phyloP scores from a whole-genome alignment of 2,888 invertebrate genomes.

The Dynastes tityus region DNA sequence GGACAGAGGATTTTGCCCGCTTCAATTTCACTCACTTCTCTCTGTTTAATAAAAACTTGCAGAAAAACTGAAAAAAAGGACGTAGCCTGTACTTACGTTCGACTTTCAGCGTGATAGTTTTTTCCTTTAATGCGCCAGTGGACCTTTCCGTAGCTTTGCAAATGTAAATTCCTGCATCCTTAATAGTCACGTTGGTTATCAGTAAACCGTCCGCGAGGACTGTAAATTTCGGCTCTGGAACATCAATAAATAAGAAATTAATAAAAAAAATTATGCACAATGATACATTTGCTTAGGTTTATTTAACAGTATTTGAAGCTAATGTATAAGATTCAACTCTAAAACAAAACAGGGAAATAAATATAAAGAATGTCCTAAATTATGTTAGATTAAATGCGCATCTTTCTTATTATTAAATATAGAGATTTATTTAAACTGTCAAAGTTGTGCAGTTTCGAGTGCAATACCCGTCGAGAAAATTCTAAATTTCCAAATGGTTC shows the following conservation, averaged over 20 bases:
- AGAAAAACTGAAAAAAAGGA: neutral
- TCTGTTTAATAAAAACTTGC: constrained; percentile 1
- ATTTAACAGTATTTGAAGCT: too few species aligned
- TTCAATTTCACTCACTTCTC: neutral
- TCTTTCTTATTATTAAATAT: too few species aligned
- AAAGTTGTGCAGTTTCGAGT: too few species aligned
- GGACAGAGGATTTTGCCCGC: neutral
- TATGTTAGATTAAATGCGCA: too few species aligned
- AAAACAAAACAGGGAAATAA: too few species aligned
- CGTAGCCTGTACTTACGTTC: constrained; percentile 72
- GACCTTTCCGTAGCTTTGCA: constrained; percentile 75
- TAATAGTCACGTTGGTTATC: constrained; percentile 73
- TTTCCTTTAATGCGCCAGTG: constrained; percentile 73
- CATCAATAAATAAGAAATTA: constrained; percentile 45
- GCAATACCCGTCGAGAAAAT: too few species aligned
- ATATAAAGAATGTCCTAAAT: too few species aligned
- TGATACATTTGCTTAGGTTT: too few species aligned
- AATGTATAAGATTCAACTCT: too few species aligned
- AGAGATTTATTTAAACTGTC: too few species aligned
- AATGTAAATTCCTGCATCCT: constrained; percentile 74
- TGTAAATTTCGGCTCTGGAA: constrained; percentile 69
- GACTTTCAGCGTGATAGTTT: constrained; percentile 74
- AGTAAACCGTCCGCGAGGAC: constrained; percentile 74
- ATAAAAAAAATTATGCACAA: neutral
- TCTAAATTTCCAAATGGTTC: too few species aligned